Percentiles rank a stretch among this genome's conserved stretches.
phyloP scores from a whole-genome alignment of 2,888 invertebrate genomes.

The Caenorhabditis japonica region DNA sequence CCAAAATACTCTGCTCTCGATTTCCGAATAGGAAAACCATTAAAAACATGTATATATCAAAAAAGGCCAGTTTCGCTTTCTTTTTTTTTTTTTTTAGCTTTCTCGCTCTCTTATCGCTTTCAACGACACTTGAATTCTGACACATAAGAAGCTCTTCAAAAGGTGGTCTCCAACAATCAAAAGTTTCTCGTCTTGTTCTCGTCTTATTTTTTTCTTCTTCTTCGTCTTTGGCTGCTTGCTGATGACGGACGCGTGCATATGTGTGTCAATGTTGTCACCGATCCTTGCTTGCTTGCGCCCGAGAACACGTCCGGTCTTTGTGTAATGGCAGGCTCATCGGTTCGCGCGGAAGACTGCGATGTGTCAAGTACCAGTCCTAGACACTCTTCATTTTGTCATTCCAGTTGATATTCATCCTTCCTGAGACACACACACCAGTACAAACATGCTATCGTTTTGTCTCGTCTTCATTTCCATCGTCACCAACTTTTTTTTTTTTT shows the following conservation, averaged over 20 bases:
- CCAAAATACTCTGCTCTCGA: no score
- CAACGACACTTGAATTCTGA: conserved; percentile 57
- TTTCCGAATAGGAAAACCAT: background rate
- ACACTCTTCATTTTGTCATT: conserved; percentile 17
- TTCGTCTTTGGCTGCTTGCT: conserved; percentile 1
- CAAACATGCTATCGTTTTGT: conserved; percentile 8
- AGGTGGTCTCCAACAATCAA: conserved; percentile 43
- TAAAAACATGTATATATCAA: background rate
- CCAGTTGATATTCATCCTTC: conserved; percentile 31
- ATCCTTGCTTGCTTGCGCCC: conserved; percentile 14
- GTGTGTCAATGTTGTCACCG: conserved; percentile 50
- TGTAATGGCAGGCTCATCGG: conserved; percentile 53
- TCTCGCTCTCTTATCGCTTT: conserved; percentile 53
- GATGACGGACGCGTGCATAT: conserved; percentile 10
- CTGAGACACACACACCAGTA: conserved; percentile 8
- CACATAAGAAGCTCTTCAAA: conserved; percentile 51
- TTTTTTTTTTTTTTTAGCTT: background rate
- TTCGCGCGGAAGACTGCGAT: conserved; percentile 44
- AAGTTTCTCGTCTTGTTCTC: conserved; percentile 44
- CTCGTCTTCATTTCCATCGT: no score
- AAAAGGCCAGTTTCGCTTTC: conserved; percentile 1
- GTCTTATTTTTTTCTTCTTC: conserved; percentile 34
- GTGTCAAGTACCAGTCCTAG: conserved; percentile 53
- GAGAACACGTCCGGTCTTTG: conserved; percentile 48
- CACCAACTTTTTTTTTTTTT: no score